Percentiles rank a stretch among this genome's conserved stretches.
These are phyloP conservation scores for Nycticebus coucang DNA, from an alignment of 2,113 vertebrate genomes.

Conservation along the genomic window DNA sequence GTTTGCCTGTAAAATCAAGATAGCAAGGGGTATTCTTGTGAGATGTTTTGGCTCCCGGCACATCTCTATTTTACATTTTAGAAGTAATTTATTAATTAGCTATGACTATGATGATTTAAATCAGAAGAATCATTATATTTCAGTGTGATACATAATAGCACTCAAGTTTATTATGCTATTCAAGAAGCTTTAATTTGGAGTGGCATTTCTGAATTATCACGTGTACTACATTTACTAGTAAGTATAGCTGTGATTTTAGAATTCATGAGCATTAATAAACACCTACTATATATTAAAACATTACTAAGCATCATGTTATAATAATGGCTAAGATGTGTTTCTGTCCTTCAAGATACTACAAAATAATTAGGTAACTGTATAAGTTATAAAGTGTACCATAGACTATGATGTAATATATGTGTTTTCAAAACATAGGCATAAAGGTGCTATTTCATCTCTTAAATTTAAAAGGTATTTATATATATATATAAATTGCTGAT, in stretches of 20 bases:
- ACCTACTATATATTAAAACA: conserved; percentile 19
- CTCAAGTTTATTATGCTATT: conserved; percentile 44
- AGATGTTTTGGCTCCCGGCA: no score
- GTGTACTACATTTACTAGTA: conserved; percentile 13
- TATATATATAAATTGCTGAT: not conserved
- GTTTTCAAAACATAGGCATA: not conserved
- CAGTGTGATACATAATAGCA: not conserved
- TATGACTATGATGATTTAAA: conserved; percentile 47
- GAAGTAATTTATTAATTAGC: conserved; percentile 4
- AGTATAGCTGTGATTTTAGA: conserved; percentile 15
- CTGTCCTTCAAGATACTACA: not conserved
- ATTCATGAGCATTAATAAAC: conserved; percentile 45
- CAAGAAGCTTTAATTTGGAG: conserved; percentile 22
- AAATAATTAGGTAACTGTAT: not conserved
- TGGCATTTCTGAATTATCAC: not conserved
- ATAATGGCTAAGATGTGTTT: not conserved
- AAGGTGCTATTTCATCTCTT: not conserved
- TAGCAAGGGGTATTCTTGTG: no score
- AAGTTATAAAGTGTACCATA: not conserved
- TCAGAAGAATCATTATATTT: conserved; percentile 51
- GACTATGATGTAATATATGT: not conserved
- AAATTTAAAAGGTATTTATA: not conserved
- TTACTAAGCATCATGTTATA: conserved; percentile 15
- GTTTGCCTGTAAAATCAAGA: no score
- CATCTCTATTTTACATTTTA: not conserved